These are phyloP conservation scores for Apistogramma diplotaenia DNA, from an alignment of 2,113 vertebrate genomes.

Conservation along the genomic window DNA sequence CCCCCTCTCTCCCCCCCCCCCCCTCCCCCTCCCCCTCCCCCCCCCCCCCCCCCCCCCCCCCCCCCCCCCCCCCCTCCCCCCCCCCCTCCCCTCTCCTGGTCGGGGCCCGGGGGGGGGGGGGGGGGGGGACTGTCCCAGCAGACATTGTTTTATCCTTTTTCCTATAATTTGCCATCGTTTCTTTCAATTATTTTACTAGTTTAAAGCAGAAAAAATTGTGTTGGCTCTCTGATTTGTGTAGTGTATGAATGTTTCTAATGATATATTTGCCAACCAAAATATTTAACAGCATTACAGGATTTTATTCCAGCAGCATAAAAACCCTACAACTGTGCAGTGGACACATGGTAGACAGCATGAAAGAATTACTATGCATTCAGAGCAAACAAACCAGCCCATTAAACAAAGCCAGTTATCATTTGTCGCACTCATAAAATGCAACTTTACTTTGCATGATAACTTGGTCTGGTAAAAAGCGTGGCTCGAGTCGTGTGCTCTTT, in stretches of 20 bases:
- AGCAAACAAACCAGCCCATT: slow-evolving; percentile 62
- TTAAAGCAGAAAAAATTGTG: background rate
- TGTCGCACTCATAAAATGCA: slow-evolving; percentile 49
- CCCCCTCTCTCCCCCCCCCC: too few relatives aligned
- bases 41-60: too few relatives aligned
- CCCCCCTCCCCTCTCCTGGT: too few relatives aligned
- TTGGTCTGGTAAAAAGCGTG: slow-evolving; percentile 47
- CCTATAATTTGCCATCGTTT: background rate
- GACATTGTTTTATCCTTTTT: background rate
- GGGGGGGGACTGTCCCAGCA: too few relatives aligned
- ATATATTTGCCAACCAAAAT: background rate
- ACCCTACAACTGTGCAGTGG: slow-evolving; percentile 1
- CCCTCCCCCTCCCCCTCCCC: too few relatives aligned
- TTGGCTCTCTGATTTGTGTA: background rate
- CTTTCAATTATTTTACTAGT: background rate
- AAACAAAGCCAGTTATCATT: slow-evolving; percentile 52
- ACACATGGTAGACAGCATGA: slow-evolving; percentile 13
- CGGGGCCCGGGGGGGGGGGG: too few relatives aligned
- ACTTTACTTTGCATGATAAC: slow-evolving; percentile 32
- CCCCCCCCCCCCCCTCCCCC: too few relatives aligned
- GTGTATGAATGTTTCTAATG: background rate
- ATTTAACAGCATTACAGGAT: background rate
- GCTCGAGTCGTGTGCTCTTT: slow-evolving; percentile 33
- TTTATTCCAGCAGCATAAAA: background rate
- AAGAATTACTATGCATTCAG: slow-evolving; percentile 41